Conservation (phyloP, 2,797 vertebrate species). For the Melanotaenia boesemani region DNA sequence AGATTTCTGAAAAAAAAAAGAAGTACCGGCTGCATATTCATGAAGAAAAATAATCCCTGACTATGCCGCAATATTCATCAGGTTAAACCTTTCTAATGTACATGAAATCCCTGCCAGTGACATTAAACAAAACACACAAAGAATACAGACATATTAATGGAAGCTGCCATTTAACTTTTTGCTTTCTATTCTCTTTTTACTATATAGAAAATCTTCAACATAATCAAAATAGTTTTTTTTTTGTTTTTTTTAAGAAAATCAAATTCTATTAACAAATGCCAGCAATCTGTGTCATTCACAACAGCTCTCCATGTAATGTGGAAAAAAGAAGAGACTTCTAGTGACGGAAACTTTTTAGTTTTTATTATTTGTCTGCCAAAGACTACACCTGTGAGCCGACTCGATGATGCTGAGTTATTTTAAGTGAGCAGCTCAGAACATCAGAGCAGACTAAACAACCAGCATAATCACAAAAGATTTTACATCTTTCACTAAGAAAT, state of each 20-base stretch:
- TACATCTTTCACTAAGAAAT: constrained; percentile 11
- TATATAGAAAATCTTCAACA: background rate
- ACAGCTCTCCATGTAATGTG: constrained; percentile 8
- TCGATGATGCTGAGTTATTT: constrained; percentile 38
- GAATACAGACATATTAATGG: background rate
- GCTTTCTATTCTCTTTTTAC: background rate
- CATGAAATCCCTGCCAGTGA: no score
- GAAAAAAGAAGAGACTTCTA: constrained; percentile 24
- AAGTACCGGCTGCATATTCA: no score
- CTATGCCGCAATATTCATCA: no score
- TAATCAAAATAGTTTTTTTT: background rate
- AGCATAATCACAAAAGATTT: constrained; percentile 57
- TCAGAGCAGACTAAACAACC: constrained; percentile 54
- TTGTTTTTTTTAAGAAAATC: background rate
- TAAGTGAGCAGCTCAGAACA: no score
- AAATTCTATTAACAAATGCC: no score
- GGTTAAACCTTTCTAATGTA: no score
- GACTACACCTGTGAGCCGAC: constrained; percentile 22
- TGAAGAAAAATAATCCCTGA: no score
- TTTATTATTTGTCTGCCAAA: constrained; percentile 5
- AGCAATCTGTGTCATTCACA: background rate
- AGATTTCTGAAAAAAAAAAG: no score
- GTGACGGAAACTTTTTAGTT: constrained; percentile 33
- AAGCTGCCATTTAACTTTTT: background rate
- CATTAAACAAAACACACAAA: background rate